Evolutionary conservation across 1,140 invertebrate genomes (phyloP).

Genomic region (Diachasma alloeum): DNA sequence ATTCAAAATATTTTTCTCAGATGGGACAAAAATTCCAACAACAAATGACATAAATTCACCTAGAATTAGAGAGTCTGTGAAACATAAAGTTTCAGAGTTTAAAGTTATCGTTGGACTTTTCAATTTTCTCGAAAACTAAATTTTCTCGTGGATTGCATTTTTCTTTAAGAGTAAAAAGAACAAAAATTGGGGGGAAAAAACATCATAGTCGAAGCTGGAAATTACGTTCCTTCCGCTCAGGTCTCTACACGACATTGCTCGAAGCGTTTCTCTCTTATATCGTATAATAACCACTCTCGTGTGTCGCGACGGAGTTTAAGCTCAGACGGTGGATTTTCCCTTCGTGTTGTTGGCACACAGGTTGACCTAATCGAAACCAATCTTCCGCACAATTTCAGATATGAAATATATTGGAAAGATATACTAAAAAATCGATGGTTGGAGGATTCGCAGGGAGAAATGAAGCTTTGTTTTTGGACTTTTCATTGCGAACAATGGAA

Average conservation of each 20-base stretch:
- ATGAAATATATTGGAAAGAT: background rate
- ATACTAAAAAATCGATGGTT: background rate
- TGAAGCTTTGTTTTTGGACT: too few species aligned
- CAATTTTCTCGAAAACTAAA: background rate
- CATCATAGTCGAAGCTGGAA: background rate
- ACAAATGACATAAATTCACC: background rate
- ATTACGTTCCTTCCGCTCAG: slow-evolving; percentile 5
- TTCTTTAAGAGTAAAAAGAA: background rate
- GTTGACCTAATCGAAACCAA: slow-evolving; percentile 22
- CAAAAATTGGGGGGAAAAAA: background rate
- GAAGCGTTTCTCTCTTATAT: slow-evolving; percentile 4
- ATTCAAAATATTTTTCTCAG: background rate
- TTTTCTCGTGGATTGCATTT: background rate
- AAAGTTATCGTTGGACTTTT: background rate
- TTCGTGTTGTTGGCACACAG: slow-evolving; percentile 1
- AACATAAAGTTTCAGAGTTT: background rate
- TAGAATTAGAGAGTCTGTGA: background rate
- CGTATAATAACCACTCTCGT: slow-evolving; percentile 14
- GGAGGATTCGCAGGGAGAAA: too few species aligned
- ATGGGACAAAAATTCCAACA: background rate
- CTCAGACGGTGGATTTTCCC: slow-evolving; percentile 1
- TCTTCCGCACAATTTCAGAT: slow-evolving; percentile 13
- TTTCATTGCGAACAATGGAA: too few species aligned
- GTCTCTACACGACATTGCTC: slow-evolving; percentile 1
- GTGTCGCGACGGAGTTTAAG: slow-evolving; percentile 1